Percentiles rank a stretch among this genome's conserved stretches.
Conservation (phyloP, 2,113 vertebrate species). For the Corythornis cristatus region DNA sequence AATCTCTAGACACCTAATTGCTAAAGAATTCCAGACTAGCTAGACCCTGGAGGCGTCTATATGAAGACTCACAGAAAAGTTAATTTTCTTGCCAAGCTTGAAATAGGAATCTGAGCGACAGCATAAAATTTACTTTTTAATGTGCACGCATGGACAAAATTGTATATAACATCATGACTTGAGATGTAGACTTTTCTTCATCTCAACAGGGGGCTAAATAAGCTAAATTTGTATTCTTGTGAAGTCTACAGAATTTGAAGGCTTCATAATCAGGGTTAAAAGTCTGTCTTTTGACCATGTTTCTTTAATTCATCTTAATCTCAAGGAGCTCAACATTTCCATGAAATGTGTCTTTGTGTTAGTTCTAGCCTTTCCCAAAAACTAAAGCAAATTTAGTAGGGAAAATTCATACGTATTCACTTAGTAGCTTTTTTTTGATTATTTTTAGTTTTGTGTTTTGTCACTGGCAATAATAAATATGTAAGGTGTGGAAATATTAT, state of each 20-base stretch:
- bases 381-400: not conserved
- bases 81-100: not conserved
- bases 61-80: not conserved
- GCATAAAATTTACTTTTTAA: not conserved
- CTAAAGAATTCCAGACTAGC: not conserved
- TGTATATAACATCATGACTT: fast-evolving
- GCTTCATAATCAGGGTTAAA: not conserved
- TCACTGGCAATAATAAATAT: not conserved
- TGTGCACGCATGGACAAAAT: not conserved
- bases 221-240: not conserved
- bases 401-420: not conserved
- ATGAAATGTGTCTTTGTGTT: not conserved
- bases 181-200: not conserved
- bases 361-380: not conserved
- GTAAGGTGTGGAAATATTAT: not conserved
- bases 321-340: not conserved
- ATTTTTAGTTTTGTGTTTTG: not conserved
- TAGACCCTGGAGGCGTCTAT: not conserved
- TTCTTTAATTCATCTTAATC: not conserved
- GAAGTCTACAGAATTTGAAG: not conserved
- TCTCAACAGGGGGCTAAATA: not conserved
- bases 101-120: not conserved
- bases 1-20: not conserved
- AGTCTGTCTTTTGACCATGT: not conserved
- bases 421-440: not conserved